A percentile compares a stretch with the other conserved stretches of the same genome.
phyloP scores from a whole-genome alignment of 1,140 invertebrate species.

The Trinorchestia longiramus region DNA sequence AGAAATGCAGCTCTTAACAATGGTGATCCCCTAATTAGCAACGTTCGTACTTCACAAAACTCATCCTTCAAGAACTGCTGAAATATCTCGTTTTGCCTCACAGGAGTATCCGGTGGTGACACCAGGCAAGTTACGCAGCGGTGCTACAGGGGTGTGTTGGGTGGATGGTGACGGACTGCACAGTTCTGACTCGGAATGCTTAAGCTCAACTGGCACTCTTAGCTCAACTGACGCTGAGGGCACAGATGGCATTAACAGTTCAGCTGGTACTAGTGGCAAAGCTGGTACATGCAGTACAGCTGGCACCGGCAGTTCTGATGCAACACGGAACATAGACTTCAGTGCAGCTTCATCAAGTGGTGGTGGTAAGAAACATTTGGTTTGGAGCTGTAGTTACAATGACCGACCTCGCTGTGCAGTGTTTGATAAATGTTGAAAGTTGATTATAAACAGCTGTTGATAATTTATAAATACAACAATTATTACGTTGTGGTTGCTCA shows the following conservation, averaged over 20 bases:
- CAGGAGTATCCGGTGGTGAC: neutral
- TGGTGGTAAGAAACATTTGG: neutral
- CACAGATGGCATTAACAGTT: too few species aligned
- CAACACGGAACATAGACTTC: neutral
- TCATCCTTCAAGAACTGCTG: too few species aligned
- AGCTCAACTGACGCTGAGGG: neutral
- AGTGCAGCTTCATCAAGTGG: neutral
- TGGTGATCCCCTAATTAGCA: too few species aligned
- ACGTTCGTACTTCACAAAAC: too few species aligned
- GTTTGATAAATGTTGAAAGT: neutral
- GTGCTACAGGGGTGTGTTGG: neutral
- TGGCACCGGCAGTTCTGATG: neutral
- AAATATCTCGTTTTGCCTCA: too few species aligned
- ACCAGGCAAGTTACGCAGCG: neutral
- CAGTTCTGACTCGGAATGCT: neutral
- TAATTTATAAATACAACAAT: too few species aligned
- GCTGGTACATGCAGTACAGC: too few species aligned
- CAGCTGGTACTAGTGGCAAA: too few species aligned
- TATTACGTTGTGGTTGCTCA: too few species aligned
- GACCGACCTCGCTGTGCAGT: neutral
- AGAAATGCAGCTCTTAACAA: too few species aligned
- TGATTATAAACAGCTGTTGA: too few species aligned
- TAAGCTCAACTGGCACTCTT: neutral
- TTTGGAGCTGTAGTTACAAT: neutral
- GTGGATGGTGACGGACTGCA: neutral